These are phyloP conservation scores for Dolichotis patagonum DNA, from an alignment of 2,113 vertebrate genomes.

Conservation along the genomic window DNA sequence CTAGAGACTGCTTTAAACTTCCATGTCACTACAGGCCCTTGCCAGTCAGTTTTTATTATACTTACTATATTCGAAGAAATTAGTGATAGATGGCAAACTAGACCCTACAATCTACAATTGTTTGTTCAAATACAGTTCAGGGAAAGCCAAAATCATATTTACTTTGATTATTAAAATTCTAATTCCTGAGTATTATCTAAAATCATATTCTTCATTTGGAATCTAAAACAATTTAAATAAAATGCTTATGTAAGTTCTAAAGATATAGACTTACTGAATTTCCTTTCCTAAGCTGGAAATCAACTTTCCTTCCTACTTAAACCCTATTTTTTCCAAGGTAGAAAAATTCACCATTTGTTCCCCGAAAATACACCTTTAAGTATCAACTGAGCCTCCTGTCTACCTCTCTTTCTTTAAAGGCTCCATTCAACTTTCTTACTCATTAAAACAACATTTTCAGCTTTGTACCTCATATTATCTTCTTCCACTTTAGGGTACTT, in stretches of 20 bases:
- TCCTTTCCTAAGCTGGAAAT: not conserved
- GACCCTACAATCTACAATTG: not conserved
- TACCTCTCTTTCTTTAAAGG: constrained; percentile 10
- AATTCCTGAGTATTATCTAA: not conserved
- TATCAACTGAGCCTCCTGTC: not conserved
- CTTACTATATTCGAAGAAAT: not conserved
- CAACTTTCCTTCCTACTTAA: not conserved
- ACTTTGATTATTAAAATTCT: not conserved
- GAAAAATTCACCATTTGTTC: not conserved
- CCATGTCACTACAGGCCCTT: not conserved
- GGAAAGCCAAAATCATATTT: not conserved
- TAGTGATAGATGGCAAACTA: not conserved
- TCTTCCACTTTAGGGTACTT: not conserved
- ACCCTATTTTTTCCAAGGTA: not conserved
- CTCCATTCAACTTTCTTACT: not conserved
- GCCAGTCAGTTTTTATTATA: not conserved
- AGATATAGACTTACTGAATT: not conserved
- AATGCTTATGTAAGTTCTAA: not conserved
- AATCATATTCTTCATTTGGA: not conserved
- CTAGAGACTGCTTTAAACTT: not conserved
- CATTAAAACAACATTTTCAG: not conserved
- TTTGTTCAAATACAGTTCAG: not conserved
- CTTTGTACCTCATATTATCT: not conserved
- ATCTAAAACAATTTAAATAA: not conserved
- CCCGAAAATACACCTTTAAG: not conserved